Base-by-base conservation (phyloP, 2,888 invertebrate species). In the Lottia scabra region DNA sequence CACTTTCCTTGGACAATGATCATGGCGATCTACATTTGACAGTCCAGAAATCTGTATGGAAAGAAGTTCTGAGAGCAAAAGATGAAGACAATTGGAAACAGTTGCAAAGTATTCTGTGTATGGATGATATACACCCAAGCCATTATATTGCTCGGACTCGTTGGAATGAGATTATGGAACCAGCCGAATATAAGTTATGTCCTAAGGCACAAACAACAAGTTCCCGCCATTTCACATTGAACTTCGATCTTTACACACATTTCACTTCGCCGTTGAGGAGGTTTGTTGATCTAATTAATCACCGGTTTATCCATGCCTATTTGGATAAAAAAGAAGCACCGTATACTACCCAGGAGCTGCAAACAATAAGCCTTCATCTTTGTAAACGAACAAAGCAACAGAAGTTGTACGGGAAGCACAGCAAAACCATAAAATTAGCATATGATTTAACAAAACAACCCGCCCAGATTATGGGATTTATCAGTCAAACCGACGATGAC, bases 191-290 rank as follows among this genome's bases (percentile, higher is more conserved):
- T 70, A 73, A 63, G 38, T 38, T 38, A 38, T 79, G 79, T 65
- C 70, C 77, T 68, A 75, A 72, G 26, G 45, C 38, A 15, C 27
- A 27, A n/a, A 30, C 46, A 8, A 63, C 68, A 13, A 75, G 78
- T 30, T 71, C 71, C 0, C 71, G 43, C 23, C 83, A 83, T 74
- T 83, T 78, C 64, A 77, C 78, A 65, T 72, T 83, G 3, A 68
- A 77, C 30, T 76, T 79, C 44, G 16, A 67, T 74, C 19, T 77
- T 0, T 81, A 81, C 70, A 76, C 75, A 0, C 81, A 81, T 56
- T 81, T 81, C 71, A 81, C 81, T 2, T 81, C 81, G 19, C 81
- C 81, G n/a, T 78, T 81, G n/a, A 69, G 81, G 43, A 68, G 81
- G 45, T 81, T 78, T 67, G 75, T 72, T 23, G 81, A 81, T 64